Percentiles rank a stretch among this genome's conserved stretches.
These are phyloP conservation scores for Orchestes rusci DNA, from an alignment of 2,888 invertebrate genomes.

Conservation along the genomic window DNA sequence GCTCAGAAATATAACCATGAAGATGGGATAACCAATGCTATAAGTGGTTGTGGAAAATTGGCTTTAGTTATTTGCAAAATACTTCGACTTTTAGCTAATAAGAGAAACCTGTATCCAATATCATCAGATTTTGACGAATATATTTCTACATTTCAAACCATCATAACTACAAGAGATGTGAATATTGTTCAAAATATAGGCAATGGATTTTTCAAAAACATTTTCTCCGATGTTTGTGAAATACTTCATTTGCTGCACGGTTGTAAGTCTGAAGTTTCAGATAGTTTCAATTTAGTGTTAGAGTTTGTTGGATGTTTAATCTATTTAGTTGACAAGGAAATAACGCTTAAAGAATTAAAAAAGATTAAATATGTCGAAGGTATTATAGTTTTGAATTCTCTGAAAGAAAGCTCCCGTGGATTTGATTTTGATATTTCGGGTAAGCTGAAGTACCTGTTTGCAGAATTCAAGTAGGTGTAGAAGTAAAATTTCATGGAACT, in stretches of 20 bases:
- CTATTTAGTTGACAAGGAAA: conserved; percentile 23
- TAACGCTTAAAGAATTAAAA: conserved; percentile 27
- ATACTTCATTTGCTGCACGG: conserved; percentile 29
- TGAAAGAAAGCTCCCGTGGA: conserved; percentile 26
- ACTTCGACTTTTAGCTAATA: conserved; percentile 30
- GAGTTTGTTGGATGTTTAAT: conserved; percentile 35
- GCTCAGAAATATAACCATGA: conserved; percentile 25
- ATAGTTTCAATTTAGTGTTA: conserved; percentile 27
- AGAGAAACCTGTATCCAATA: conserved; percentile 34
- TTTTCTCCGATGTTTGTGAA: conserved; percentile 29
- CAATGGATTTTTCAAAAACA: conserved; percentile 26
- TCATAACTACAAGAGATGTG: conserved; percentile 25
- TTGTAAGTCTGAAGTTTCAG: conserved; percentile 26
- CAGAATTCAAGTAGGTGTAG: conserved; percentile 20
- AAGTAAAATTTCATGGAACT: too few relatives aligned
- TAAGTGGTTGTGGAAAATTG: conserved; percentile 24
- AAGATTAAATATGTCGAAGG: conserved; percentile 22
- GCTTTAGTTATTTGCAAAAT: conserved; percentile 27
- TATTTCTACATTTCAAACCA: conserved; percentile 32
- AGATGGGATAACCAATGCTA: conserved; percentile 15
- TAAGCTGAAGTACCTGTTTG: conserved; percentile 18
- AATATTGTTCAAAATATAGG: conserved; percentile 20
- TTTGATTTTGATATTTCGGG: conserved; percentile 23
- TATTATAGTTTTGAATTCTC: conserved; percentile 24
- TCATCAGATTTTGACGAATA: conserved; percentile 32